These are phyloP conservation scores for Nezara viridula DNA, from an alignment of 2,888 invertebrate genomes.

Conservation along the genomic window DNA sequence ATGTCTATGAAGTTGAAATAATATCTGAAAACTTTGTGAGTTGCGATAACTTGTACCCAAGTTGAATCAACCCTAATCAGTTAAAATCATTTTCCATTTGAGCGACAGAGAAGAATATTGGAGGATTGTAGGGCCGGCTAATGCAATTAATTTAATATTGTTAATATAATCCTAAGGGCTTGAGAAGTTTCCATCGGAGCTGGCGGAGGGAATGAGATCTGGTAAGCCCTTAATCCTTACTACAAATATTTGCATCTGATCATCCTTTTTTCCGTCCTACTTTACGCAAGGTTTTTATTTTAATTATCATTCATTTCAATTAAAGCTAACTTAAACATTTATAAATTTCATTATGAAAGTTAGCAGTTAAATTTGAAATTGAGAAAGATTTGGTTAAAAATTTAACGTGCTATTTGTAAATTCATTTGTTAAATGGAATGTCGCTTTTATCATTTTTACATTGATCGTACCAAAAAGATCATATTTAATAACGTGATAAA, in stretches of 20 bases:
- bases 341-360: background rate
- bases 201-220: background rate
- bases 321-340: background rate
- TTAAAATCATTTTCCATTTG: slow-evolving; percentile 1
- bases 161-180: background rate
- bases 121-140: background rate
- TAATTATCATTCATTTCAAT: background rate
- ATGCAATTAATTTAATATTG: slow-evolving; percentile 20
- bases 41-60: background rate
- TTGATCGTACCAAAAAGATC: too few relatives aligned
- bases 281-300: background rate
- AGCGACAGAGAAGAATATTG: background rate
- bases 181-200: background rate
- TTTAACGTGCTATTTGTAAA: too few relatives aligned
- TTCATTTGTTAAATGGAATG: too few relatives aligned
- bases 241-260: background rate
- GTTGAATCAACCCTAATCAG: background rate
- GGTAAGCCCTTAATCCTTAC: background rate
- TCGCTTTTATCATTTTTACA: too few relatives aligned
- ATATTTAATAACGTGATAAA: too few relatives aligned
- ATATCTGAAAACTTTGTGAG: background rate
- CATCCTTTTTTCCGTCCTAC: background rate
- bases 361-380: too few relatives aligned
- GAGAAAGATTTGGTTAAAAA: background rate
- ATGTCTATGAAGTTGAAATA: background rate